Evolutionary conservation across 2,113 vertebrate species (phyloP), one percentile per base, ranked within the genome.

Genomic region (Phalacrocorax pelagicus): DNA sequence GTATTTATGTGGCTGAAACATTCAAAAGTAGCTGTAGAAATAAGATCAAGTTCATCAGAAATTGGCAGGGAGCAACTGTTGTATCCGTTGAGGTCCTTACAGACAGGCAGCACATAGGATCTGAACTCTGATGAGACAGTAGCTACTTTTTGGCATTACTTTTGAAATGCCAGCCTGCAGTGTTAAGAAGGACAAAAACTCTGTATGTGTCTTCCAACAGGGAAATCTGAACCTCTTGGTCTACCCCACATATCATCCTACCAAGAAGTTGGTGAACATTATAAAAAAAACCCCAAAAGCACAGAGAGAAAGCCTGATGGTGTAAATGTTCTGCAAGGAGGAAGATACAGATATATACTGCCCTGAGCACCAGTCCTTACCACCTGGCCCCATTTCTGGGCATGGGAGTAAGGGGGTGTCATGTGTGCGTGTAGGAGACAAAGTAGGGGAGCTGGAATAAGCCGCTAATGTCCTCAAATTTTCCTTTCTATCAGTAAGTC

Each of bases 401-500:
- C 19, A 71, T 34, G 24, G 12, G 15, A 46, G 24, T 69, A 49
- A 75, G 13, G 16, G 30, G 23, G 19, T 65, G 36, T 21, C 15
- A 4, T 15, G 16, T 54, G 9, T 52, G 21, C 46, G 34, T 26
- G 22, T 21, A 52, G 27, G 19, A 94, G 34, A 71, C 51, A 61
- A 92, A 74, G 38, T 3, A 72, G 38, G 32, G 34, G 40, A 80
- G 40, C 51, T 74, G 61, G 49, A 92, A 78, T 69, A 92, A 91
- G 46, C 10, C 6, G 5, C 42, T 57, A 34, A 58, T 49, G 61
- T 88, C 72, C 82, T 91, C 66, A 78, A 12, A 58, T 79, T 86
- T 94, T 93, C 49, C 65, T 69, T 90, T 29, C 79, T 88, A 92
- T 93, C 92, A 93, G 29, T 81, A 84, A 95, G 51, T 34, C 10